phyloP scores from a whole-genome alignment of 1,140 invertebrate species.

The Himalopsyche phryganea region DNA sequence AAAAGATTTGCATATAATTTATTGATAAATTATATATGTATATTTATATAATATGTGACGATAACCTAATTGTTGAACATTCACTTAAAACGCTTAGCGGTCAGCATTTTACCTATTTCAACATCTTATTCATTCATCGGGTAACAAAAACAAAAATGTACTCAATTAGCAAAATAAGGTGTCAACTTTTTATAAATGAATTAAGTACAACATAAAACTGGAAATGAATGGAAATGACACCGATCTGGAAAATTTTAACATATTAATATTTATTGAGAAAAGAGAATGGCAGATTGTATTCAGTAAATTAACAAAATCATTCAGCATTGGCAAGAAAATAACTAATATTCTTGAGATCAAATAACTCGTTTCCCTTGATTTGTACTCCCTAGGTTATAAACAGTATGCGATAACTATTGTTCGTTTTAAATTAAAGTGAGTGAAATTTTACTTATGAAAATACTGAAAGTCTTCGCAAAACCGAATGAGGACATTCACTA shows the following conservation, averaged over 20 bases:
- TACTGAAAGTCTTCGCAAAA: too few relatives aligned
- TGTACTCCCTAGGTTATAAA: conserved; percentile 32
- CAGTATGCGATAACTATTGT: conserved; percentile 7
- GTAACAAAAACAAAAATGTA: conserved; percentile 22
- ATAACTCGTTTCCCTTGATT: conserved; percentile 29
- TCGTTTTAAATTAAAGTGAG: too few relatives aligned
- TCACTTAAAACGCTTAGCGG: background rate
- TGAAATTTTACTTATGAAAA: too few relatives aligned
- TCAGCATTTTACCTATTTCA: background rate
- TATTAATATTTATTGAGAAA: conserved; percentile 15
- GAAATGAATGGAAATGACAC: conserved; percentile 2
- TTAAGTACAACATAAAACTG: conserved; percentile 22
- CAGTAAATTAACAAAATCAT: conserved; percentile 12
- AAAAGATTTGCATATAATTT: conserved; percentile 8
- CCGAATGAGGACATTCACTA: too few relatives aligned
- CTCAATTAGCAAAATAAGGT: conserved; percentile 14
- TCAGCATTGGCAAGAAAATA: conserved; percentile 31
- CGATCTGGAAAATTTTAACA: background rate
- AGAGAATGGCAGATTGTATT: background rate
- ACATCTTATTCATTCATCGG: conserved; percentile 2
- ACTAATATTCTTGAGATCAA: conserved; percentile 27
- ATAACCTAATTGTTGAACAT: conserved; percentile 8
- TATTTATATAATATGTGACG: conserved; percentile 3
- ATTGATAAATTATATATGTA: conserved; percentile 20
- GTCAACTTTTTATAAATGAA: conserved; percentile 12